Percentiles rank a stretch among this genome's conserved stretches.
phyloP scores from a whole-genome alignment of 2,888 invertebrate genomes.

The Tipula unca region DNA sequence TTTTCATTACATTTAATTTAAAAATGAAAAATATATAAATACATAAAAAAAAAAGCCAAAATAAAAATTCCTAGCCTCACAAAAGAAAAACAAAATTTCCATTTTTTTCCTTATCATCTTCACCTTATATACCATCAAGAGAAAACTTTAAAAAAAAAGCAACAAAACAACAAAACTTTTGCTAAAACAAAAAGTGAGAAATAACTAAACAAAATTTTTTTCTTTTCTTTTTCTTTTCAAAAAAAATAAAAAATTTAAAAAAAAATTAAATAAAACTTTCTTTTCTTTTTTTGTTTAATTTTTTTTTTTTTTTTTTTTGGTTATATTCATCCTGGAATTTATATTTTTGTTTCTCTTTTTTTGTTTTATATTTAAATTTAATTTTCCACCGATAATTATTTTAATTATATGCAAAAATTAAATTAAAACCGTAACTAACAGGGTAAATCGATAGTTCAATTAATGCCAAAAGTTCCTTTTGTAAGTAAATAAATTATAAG shows the following conservation, averaged over 20 bases:
- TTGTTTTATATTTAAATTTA: not conserved
- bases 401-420: not conserved
- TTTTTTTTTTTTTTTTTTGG: not conserved
- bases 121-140: not conserved
- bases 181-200: not conserved
- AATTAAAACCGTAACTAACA: slow-evolving; percentile 21
- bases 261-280: not conserved
- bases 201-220: not conserved
- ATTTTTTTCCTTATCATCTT: not conserved
- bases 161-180: not conserved
- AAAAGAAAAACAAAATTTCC: not conserved
- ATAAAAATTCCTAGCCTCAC: not conserved
- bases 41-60: not conserved
- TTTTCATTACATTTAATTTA: not conserved
- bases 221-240: not conserved
- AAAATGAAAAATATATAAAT: not conserved
- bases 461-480: slow-evolving; percentile 28
- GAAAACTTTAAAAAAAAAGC: not conserved
- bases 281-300: not conserved
- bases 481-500: slow-evolving; percentile 25
- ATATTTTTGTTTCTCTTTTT: not conserved
- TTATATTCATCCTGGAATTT: not conserved
- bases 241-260: not conserved
- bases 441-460: slow-evolving; percentile 28
- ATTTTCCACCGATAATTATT: not conserved